These are phyloP conservation scores for Sceloporus undulatus DNA, from an alignment of 2,113 vertebrate genomes.

Conservation along the genomic window DNA sequence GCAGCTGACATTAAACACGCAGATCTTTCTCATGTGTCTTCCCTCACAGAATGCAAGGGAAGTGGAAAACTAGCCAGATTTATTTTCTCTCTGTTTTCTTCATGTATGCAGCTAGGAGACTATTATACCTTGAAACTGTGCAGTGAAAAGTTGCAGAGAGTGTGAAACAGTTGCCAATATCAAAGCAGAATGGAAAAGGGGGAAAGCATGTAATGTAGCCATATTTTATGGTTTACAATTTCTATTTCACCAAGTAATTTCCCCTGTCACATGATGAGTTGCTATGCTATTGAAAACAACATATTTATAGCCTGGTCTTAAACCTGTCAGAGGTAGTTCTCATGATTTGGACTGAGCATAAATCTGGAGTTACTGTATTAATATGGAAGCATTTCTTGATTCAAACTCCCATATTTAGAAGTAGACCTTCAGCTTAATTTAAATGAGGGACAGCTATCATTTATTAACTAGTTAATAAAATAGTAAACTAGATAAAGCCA, in stretches of 20 bases:
- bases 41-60: not conserved
- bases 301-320: not conserved
- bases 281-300: not conserved
- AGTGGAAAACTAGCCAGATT: constrained; percentile 12
- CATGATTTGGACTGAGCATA: not conserved
- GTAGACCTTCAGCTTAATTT: not conserved
- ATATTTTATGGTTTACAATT: not conserved
- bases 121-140: not conserved
- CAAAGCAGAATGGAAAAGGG: not conserved
- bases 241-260: not conserved
- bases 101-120: not conserved
- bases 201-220: not conserved
- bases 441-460: not conserved
- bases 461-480: not conserved
- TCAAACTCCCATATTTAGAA: not conserved
- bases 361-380: not conserved
- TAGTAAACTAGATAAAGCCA: not conserved
- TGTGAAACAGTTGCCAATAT: not conserved
- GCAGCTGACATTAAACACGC: constrained; percentile 18
- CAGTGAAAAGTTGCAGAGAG: constrained; percentile 7
- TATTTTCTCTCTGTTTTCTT: constrained; percentile 9
- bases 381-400: not conserved
- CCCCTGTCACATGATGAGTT: not conserved
- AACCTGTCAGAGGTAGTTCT: constrained; percentile 1
- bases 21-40: not conserved